Evolutionary conservation across 1,140 invertebrate species (phyloP).

Genomic region (Dryas iulia): DNA sequence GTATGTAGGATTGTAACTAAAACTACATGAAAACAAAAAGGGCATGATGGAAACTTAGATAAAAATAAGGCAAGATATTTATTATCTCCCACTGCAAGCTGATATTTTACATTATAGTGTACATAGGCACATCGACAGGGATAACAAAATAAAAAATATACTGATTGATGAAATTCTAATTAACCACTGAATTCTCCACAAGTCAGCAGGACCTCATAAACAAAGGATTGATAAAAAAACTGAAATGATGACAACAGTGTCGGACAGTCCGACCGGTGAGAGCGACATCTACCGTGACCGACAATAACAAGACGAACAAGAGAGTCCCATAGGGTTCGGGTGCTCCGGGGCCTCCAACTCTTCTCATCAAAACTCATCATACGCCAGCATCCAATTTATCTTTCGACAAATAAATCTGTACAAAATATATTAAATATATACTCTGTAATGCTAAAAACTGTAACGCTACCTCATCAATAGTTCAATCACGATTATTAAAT

Average conservation of each 20-base stretch:
- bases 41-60: conserved; percentile 59
- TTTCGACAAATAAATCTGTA: conserved; percentile 81
- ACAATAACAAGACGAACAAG: conserved; percentile 56
- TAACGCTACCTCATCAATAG: conserved; percentile 79
- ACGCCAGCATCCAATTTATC: conserved; percentile 80
- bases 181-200: conserved; percentile 77
- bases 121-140: conserved; percentile 72
- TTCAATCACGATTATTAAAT: conserved; percentile 78
- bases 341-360: conserved; percentile 64
- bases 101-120: conserved; percentile 62
- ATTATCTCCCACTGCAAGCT: conserved; percentile 72
- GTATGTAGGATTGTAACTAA: conserved; percentile 10
- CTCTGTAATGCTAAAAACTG: conserved; percentile 80
- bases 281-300: conserved; percentile 40
- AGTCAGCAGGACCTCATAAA: conserved; percentile 76
- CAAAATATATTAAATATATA: conserved; percentile 82
- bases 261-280: conserved; percentile 39
- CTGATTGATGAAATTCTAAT: conserved; percentile 76
- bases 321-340: conserved; percentile 54
- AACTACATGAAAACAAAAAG: conserved; percentile 37
- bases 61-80: conserved; percentile 74
- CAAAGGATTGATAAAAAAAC: conserved; percentile 74
- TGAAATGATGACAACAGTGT: conserved; percentile 57
- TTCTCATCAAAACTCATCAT: conserved; percentile 73
- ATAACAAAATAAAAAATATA: conserved; percentile 79